Conservation (phyloP, 1,140 invertebrate species). For the Bursaphelenchus mucronatus region DNA sequence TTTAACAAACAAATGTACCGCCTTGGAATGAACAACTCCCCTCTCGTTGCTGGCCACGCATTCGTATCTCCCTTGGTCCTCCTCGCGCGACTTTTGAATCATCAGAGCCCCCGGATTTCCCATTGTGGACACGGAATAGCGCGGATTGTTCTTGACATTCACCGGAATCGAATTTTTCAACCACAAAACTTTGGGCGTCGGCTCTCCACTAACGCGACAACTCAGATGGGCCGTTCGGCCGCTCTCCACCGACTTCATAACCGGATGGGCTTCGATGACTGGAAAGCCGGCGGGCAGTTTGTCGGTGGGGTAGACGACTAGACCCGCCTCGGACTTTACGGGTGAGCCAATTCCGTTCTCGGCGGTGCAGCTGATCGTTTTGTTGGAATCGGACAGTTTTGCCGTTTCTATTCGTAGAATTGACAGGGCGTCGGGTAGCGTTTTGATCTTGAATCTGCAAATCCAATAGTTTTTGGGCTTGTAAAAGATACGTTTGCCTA, state of each 20-base stretch:
- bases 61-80: constrained; percentile 85
- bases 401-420: constrained; percentile 87
- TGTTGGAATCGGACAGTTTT: constrained; percentile 74
- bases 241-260: constrained; percentile 84
- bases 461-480: neutral
- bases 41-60: constrained; percentile 84
- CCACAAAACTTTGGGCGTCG: constrained; percentile 81
- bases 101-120: constrained; percentile 72
- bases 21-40: constrained; percentile 85
- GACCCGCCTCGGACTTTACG: constrained; percentile 77
- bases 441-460: constrained; percentile 63
- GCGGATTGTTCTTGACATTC: constrained; percentile 73
- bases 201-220: constrained; percentile 79
- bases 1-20: constrained; percentile 83
- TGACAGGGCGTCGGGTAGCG: constrained; percentile 68
- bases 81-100: constrained; percentile 80
- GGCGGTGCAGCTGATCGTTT: constrained; percentile 87
- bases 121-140: constrained; percentile 75
- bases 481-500: too few species aligned
- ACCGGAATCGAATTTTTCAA: constrained; percentile 83
- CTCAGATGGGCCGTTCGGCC: constrained; percentile 81
- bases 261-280: constrained; percentile 75
- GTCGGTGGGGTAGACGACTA: constrained; percentile 76
- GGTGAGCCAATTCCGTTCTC: constrained; percentile 92
- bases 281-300: constrained; percentile 85